Conservation (phyloP, 2,797 vertebrate genomes). For the Leuciscus waleckii region DNA sequence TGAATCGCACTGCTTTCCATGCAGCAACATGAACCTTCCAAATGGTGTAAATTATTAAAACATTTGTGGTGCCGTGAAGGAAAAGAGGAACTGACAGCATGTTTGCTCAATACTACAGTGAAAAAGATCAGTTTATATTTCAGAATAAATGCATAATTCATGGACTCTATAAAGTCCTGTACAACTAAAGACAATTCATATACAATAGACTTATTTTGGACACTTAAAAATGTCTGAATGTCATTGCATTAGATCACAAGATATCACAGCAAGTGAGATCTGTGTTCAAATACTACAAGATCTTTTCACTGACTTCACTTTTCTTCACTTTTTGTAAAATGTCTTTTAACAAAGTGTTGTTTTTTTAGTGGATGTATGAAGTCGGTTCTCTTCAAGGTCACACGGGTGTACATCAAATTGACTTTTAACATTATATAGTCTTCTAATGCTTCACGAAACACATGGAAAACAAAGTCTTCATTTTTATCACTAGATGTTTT, state of each 20-base stretch:
- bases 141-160: background rate
- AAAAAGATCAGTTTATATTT: background rate
- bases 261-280: background rate
- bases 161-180: background rate
- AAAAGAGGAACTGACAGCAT: slow-evolving; percentile 32
- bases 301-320: background rate
- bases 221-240: background rate
- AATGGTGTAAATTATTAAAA: slow-evolving; percentile 29
- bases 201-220: background rate
- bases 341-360: background rate
- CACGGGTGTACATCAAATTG: background rate
- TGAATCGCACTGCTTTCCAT: slow-evolving; percentile 19
- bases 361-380: background rate
- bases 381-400: background rate
- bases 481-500: background rate
- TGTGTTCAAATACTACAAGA: background rate
- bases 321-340: background rate
- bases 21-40: background rate
- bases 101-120: background rate
- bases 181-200: background rate
- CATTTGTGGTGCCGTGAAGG: slow-evolving; percentile 15
- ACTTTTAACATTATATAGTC: background rate
- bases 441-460: background rate
- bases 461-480: background rate
- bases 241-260: background rate